Base-by-base conservation (phyloP, 2,888 invertebrate genomes). In the Harpagoxenus sublaevis region DNA sequence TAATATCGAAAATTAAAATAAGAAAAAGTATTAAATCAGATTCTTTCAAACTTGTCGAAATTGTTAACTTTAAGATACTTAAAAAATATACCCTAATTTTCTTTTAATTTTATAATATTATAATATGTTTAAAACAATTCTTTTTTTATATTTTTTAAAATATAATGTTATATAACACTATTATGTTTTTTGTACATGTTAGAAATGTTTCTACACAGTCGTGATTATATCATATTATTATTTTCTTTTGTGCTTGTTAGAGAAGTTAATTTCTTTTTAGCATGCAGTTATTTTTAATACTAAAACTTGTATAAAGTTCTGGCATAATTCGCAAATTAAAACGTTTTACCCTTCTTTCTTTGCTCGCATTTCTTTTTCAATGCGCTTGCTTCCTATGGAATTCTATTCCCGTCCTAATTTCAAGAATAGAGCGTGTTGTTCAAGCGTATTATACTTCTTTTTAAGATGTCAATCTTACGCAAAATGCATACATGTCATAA, bases 401-500 rank as follows among this genome's bases (percentile, higher is more conserved):
- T 8, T 51, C 4, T 12, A 60, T 28, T 48, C 23, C 8, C 31
- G n/a, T 1, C 23, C 23, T 45, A 31, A 51, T 57, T 57, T 55
- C n/a, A 31, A 78, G 28, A 42, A 9, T 23, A 12, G 39, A 53
- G 5, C 18, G 28, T 66, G 15, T 53, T 28, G 12, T 53, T 65
- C 3, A 6, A 31, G 10, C 31, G 28, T 39, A 66, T 4, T 12
- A 12, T 31, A 60, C 12, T 57, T 55, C 48, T 60, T 70, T 45
- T 45, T 28, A n/a, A 55, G 31, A 18, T 35, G 18, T 68, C 45
- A 35, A 6, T 39, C 71, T 79, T 79, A 23, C 71, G 71, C 73
- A 79, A 71, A 79, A 5, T 10, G 60, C 57, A 60, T 60, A 71
- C 39, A 71, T 35, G 12, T 79, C 48, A n/a, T 55, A 71, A 55